Evolutionary conservation across 2,113 vertebrate genomes (phyloP), one percentile per base, ranked within the genome.

Genomic region (Chauna torquata): DNA sequence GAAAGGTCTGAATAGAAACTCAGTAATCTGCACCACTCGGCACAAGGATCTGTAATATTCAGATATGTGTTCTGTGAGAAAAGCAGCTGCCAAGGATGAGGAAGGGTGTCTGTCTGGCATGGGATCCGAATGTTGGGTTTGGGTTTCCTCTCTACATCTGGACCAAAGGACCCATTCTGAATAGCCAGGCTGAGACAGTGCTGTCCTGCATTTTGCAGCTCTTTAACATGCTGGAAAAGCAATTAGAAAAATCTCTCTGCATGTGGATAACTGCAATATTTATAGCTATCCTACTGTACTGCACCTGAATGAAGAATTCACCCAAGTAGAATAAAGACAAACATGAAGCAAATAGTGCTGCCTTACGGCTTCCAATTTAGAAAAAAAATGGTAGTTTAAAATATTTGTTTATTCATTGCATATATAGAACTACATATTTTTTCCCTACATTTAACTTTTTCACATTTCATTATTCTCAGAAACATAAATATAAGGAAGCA

Each of bases 1-100:
- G 69, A 34, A 34, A 14, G 16, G 6, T 4, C 23, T 28, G 59
- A 38, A 0, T 2, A 38, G 64, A 4, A 38, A 0, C 14, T 16
- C 38, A 3, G 10, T 12, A 14, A 1, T 3, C 8, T 24, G 11
- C 15, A 2, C 3, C 40, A 0, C 47, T 3, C 3, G 3, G 58
- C 22, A 2, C 19, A 5, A 57, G 57, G 57, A 4, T 2, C 18
- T 58, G 38, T 23, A 9, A 6, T 9, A 25, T 18, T 7, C 23
- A 9, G 90, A 24, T 0, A 0, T 0, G 42, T 6, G 70, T 30
- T 47, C 82, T 3, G 0, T 0, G 12, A 71, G 77, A 9, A 5
- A 22, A 28, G 40, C 5, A 6, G 55, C 61, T 25, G 38, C 57
- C 6, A 2, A 4, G 36, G n/a, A 4, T 7, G 22, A 0, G 47